Conservation (phyloP, 2,797 vertebrate species). For the Anabacerthia variegaticeps region DNA sequence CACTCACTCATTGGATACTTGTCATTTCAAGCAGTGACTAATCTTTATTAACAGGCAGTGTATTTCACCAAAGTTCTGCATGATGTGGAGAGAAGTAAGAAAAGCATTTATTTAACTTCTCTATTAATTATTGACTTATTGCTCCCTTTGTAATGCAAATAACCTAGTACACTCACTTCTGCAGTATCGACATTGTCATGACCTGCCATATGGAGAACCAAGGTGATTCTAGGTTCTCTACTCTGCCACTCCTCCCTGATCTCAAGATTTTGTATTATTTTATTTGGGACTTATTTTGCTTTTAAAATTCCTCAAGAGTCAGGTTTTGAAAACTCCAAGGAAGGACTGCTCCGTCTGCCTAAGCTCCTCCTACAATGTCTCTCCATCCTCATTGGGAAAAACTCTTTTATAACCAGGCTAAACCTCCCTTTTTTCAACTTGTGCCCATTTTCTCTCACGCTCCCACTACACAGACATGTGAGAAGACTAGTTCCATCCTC, state of each 20-base stretch:
- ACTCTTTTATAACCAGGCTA: neutral
- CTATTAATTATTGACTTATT: neutral
- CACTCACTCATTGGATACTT: neutral
- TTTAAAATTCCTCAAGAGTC: neutral
- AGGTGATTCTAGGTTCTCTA: neutral
- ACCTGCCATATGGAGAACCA: neutral
- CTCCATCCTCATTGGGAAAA: neutral
- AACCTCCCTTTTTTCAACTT: neutral
- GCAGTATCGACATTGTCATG: neutral
- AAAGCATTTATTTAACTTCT: neutral
- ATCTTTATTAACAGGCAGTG: neutral
- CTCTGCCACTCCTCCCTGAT: rapidly evolving
- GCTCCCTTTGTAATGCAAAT: neutral
- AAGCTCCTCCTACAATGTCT: neutral
- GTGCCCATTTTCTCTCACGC: neutral
- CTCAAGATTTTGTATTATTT: neutral
- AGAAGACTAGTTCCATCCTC: neutral
- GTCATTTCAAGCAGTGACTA: neutral
- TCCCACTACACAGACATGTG: neutral
- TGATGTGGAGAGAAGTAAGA: neutral
- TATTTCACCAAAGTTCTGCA: neutral
- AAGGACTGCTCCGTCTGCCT: neutral
- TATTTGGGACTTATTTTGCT: neutral
- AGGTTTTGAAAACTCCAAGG: neutral
- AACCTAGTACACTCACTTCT: neutral